These are phyloP conservation scores for Dolichallabes microphthalmus DNA, from an alignment of 2,113 vertebrate genomes.

Conservation along the genomic window DNA sequence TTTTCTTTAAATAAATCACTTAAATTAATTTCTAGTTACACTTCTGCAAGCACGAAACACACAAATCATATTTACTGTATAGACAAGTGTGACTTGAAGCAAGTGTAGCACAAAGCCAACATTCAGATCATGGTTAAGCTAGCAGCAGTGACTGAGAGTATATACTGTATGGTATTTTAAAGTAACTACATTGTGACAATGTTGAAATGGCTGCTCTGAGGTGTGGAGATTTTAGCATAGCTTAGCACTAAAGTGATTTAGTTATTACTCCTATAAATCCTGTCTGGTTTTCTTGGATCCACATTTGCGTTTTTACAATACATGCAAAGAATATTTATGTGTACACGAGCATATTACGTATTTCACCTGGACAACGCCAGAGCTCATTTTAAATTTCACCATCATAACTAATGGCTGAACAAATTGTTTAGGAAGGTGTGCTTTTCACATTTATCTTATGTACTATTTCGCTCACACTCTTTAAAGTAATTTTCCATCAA, in stretches of 20 bases:
- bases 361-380: constrained; percentile 41
- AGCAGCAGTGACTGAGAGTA: too few species aligned
- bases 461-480: constrained; percentile 33
- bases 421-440: constrained; percentile 30
- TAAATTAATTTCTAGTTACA: too few species aligned
- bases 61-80: background rate
- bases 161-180: too few species aligned
- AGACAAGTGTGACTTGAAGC: background rate
- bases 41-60: background rate
- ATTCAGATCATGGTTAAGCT: too few species aligned
- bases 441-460: constrained; percentile 44
- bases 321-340: constrained; percentile 44
- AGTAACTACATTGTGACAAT: background rate
- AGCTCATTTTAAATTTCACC: constrained; percentile 53
- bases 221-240: constrained; percentile 19
- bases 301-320: constrained; percentile 47
- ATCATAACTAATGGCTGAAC: constrained; percentile 48
- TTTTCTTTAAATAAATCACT: too few species aligned
- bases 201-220: constrained; percentile 17
- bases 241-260: constrained; percentile 40
- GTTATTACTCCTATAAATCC: constrained; percentile 35
- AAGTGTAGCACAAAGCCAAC: background rate
- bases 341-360: constrained; percentile 30
- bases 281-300: constrained; percentile 25
- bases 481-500: constrained; percentile 44